phyloP scores from a whole-genome alignment of 2,888 invertebrate species.

The Podotricha telesiphe region DNA sequence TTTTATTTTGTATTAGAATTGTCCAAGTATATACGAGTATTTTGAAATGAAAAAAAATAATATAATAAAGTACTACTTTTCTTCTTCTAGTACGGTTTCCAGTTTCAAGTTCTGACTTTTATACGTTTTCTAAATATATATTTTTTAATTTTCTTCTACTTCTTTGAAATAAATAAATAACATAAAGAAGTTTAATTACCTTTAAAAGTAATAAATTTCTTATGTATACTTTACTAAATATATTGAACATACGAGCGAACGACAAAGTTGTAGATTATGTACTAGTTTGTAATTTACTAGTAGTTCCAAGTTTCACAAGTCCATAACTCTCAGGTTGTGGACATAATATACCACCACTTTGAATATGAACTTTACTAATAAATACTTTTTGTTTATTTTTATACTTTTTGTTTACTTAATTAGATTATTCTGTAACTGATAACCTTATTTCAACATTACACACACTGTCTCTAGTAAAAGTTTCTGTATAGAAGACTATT shows the following conservation, averaged over 20 bases:
- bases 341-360: background rate
- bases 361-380: background rate
- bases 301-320: conserved; percentile 28
- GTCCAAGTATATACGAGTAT: background rate
- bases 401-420: no score
- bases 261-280: conserved; percentile 30
- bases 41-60: no score
- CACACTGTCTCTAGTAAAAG: no score
- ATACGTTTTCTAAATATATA: no score
- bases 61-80: no score
- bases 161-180: no score
- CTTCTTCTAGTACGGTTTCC: no score
- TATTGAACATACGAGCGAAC: conserved; percentile 7
- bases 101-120: no score
- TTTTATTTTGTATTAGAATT: background rate
- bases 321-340: conserved; percentile 14
- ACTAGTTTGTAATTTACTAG: conserved; percentile 26
- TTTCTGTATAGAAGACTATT: no score
- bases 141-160: background rate
- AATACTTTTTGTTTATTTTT: no score
- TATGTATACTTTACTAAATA: background rate
- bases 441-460: no score
- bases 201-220: background rate
- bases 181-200: no score
- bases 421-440: background rate